Evolutionary conservation across 2,797 vertebrate species (phyloP), one percentile per base, ranked within the genome.

Genomic region (Sebastes matsubarae): DNA sequence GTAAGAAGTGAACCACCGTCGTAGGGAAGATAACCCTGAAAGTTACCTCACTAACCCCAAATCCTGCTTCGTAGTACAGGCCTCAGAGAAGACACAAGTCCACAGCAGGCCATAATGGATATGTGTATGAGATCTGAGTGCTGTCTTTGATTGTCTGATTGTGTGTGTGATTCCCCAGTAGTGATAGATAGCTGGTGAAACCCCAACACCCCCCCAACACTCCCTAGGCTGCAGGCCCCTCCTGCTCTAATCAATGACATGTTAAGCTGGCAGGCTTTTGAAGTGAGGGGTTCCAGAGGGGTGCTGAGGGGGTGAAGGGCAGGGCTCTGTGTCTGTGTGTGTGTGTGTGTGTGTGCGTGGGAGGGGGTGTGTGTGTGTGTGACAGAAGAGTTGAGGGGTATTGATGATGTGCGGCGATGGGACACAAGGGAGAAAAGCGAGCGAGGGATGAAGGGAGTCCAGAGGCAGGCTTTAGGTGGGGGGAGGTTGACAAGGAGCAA

Each of bases 361-460:
- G 52, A 34, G 54, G 52, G 67, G 38, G 77, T 75, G 42, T 9
- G 30, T 32, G 36, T 27, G 58, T 42, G 68, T 42, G 68, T 76
- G 84, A 86, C 86, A 72, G 79, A 75, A 81, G 75, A 85, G 81
- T 81, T 86, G 83, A 93, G 87, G 80, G 84, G 89, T 93, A 93
- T 93, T 94, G 93, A 94, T 94, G 93, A 93, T 94, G 93, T 93
- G 93, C 46, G 77, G 87, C 66, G 72, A 87, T 90, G 89, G 83
- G 92, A 91, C 87, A 88, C 84, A 63, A 82, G 90, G 82, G 89
- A 89, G 85, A 77, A 83, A 75, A 79, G 79, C 3, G 11, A 79
- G 72, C 67, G 79, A 76, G 50, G 85, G 84, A 83, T 80, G 79
- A 77, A 84, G 78, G 72, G 67, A 87, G 85, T 75, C 71, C 67